phyloP scores from a whole-genome alignment of 2,888 invertebrate species.

The Philereme vetulata region DNA sequence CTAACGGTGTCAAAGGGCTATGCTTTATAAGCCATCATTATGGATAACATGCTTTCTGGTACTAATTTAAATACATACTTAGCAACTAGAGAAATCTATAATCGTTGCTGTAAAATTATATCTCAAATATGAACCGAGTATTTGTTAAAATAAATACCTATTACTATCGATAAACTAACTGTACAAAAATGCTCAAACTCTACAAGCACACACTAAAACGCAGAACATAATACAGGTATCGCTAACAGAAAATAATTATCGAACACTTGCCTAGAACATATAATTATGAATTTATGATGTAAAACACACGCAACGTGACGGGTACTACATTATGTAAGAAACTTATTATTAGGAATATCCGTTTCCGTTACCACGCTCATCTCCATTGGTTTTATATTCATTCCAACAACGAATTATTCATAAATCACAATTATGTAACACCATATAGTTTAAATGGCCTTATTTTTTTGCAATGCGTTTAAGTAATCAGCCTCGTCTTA shows the following conservation, averaged over 20 bases:
- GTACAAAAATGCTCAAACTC: too few relatives aligned
- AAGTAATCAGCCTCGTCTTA: constrained; percentile 11
- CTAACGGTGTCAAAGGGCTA: constrained; percentile 42
- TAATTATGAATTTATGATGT: constrained; percentile 24
- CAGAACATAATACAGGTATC: constrained; percentile 5
- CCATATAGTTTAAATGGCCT: constrained; percentile 25
- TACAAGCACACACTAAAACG: background rate
- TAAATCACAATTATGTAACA: constrained; percentile 31
- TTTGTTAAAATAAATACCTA: too few relatives aligned
- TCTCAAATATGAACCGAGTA: too few relatives aligned
- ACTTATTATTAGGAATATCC: constrained; percentile 55
- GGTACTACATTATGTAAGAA: constrained; percentile 49
- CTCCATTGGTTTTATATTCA: constrained; percentile 31
- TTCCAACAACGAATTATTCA: constrained; percentile 27
- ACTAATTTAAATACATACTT: constrained; percentile 17
- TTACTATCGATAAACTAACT: too few relatives aligned
- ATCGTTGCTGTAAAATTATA: too few relatives aligned
- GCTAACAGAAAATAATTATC: constrained; percentile 13
- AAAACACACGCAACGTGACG: constrained; percentile 22
- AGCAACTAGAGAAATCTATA: background rate
- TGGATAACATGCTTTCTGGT: constrained; percentile 11
- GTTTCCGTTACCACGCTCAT: constrained; percentile 45
- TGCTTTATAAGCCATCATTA: constrained; percentile 27
- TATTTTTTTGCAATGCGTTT: constrained; percentile 18
- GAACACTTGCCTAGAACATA: constrained; percentile 15